phyloP scores from a whole-genome alignment of 2,888 invertebrate genomes.

The Orthosia incerta region DNA sequence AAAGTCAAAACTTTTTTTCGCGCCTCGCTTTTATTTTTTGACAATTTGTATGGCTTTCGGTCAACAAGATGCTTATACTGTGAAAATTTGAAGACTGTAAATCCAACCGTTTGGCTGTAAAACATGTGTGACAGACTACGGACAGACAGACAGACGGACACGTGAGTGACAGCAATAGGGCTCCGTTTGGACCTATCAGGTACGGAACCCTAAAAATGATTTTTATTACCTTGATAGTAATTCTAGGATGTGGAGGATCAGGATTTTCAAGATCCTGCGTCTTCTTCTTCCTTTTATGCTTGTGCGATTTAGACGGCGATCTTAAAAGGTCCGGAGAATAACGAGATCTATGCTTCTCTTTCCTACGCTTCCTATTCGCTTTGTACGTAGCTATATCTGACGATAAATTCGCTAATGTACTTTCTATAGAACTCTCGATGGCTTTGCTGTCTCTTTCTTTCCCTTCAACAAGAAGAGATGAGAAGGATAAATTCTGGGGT shows the following conservation, averaged over 20 bases:
- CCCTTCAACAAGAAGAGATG: conserved; percentile 85
- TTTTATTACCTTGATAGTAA: conserved; percentile 93
- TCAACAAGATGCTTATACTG: too few species aligned
- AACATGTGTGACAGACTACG: too few species aligned
- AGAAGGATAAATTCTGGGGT: conserved; percentile 87
- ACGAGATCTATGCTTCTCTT: conserved; percentile 94
- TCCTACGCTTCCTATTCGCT: conserved; percentile 93
- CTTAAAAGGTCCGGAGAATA: conserved; percentile 93
- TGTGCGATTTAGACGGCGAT: conserved; percentile 94
- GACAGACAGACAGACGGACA: too few species aligned
- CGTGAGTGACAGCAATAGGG: too few species aligned
- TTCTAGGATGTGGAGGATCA: conserved; percentile 92
- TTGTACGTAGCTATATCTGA: conserved; percentile 90
- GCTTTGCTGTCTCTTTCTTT: conserved; percentile 87
- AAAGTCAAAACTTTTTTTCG: too few species aligned
- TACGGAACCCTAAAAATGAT: background rate
- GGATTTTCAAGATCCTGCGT: conserved; percentile 92
- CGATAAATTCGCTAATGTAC: conserved; percentile 85
- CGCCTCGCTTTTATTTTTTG: too few species aligned
- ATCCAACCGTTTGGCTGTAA: too few species aligned
- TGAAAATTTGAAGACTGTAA: too few species aligned
- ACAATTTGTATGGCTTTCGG: too few species aligned
- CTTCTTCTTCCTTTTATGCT: conserved; percentile 95
- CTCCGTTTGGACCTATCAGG: too few species aligned
- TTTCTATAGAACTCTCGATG: conserved; percentile 88